Evolutionary conservation across 2,888 invertebrate genomes (phyloP), one percentile per base, ranked within the genome.

Genomic region (Ecliptopera silaceata): DNA sequence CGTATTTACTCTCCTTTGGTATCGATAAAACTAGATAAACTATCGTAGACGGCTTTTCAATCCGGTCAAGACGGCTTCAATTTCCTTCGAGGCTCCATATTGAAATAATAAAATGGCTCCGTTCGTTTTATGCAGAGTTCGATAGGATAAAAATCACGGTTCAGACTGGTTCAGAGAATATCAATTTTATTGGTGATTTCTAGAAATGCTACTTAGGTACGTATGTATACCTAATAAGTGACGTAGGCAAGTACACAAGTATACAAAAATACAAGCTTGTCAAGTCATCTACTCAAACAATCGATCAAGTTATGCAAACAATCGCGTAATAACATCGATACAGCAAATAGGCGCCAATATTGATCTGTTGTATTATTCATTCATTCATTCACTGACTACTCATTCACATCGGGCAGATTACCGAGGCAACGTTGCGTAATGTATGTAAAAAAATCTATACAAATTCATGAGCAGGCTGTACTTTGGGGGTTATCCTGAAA

Each of bases 401-500:
- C 53, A 45, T 44, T 53, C 49, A 41, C 49, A 53, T 49, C 22
- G 36, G 47, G 36, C 36, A 31, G 44, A 57, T 53, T 58, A 53
- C 45, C 29, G 52, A 45, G 39, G 20, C 20, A 53, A 53, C 42
- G 26, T 43, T 58, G 44, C 52, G 57, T 55, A 56, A 56, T 58
- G 15, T 58, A 58, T 56, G 58, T 51, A 56, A 51, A 63, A 49
- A 56, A 61, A 53, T 47, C 55, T 55, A 61, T 56, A 56, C 56
- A 63, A 65, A 65, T 65, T 65, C 59, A 65, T 62, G 62, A 59
- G 58, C 51, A 51, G 43, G 52, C 52, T 39, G 12, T 22, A 18
- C 26, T 36, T 18, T 42, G 34, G 42, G 56, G 45, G 53, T 39
- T 39, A 12, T 44, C 59, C 53, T 22, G 41, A 53, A 61, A 61